These are phyloP conservation scores for Drosophila elegans DNA, from an alignment of 1,140 invertebrate genomes.

Conservation along the genomic window DNA sequence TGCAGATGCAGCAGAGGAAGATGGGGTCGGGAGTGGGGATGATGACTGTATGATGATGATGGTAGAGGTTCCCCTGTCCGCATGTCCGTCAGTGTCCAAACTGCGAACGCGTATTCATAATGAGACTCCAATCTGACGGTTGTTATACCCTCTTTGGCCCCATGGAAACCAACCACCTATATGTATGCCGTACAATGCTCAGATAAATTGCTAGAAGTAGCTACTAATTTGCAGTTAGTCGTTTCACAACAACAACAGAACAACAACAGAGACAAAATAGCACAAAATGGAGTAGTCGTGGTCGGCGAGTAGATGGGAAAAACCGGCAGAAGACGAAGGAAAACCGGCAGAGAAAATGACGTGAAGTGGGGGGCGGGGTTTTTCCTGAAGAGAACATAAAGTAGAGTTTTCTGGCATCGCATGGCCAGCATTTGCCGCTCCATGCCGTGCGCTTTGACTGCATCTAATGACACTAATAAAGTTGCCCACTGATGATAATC, in stretches of 20 bases:
- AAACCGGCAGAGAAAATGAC: slow-evolving; percentile 24
- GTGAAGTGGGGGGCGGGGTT: neutral
- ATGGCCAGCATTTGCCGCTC: slow-evolving; percentile 54
- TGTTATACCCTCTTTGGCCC: slow-evolving; percentile 12
- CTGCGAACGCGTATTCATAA: slow-evolving; percentile 62
- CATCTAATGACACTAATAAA: slow-evolving; percentile 81
- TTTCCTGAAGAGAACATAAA: slow-evolving; percentile 28
- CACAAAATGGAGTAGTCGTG: slow-evolving; percentile 21
- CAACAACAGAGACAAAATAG: slow-evolving; percentile 33
- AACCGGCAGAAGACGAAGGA: slow-evolving; percentile 31
- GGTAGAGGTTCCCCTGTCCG: neutral
- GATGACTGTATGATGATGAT: slow-evolving; percentile 26
- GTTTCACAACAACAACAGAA: slow-evolving; percentile 48
- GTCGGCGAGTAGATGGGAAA: neutral
- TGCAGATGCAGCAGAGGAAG: slow-evolving; percentile 28
- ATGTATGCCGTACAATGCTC: slow-evolving; percentile 49
- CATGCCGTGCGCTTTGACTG: slow-evolving; percentile 76
- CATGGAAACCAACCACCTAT: neutral
- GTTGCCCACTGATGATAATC: slow-evolving; percentile 79
- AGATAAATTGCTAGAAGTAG: slow-evolving; percentile 79
- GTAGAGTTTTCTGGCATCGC: slow-evolving; percentile 41
- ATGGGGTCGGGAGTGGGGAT: neutral
- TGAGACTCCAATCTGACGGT: slow-evolving; percentile 61
- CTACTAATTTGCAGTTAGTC: slow-evolving; percentile 80
- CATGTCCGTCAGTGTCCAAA: slow-evolving; percentile 16